phyloP scores from a whole-genome alignment of 2,888 invertebrate species.

The Luperina nickerlii region DNA sequence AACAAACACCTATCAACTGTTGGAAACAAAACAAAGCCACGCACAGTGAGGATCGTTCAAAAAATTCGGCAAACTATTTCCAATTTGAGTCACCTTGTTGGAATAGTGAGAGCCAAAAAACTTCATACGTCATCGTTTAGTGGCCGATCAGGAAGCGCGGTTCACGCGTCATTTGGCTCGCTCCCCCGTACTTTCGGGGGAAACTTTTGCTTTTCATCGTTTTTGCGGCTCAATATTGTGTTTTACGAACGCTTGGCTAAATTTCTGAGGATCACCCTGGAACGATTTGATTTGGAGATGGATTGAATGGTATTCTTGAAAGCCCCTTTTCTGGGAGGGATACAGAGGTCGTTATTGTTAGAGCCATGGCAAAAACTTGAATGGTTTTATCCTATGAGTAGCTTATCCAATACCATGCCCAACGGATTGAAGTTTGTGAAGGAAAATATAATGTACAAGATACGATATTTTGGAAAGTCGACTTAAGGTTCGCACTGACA shows the following conservation, averaged over 20 bases:
- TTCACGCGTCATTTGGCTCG: constrained; percentile 73
- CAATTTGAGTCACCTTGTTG: constrained; percentile 61
- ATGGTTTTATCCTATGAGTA: constrained; percentile 14
- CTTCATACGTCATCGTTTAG: constrained; percentile 74
- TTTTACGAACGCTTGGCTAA: constrained; percentile 65
- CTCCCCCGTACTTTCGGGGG: constrained; percentile 33
- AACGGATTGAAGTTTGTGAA: constrained; percentile 3
- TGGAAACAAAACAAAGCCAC: constrained; percentile 39
- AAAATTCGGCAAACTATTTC: constrained; percentile 45
- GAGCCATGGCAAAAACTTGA: constrained; percentile 15
- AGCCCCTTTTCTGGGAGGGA: constrained; percentile 42
- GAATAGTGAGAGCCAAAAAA: constrained; percentile 65
- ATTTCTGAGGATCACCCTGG: constrained; percentile 61
- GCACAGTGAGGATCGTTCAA: constrained; percentile 37
- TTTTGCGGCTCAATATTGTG: constrained; percentile 69
- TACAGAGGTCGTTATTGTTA: constrained; percentile 52
- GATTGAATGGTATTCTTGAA: constrained; percentile 59
- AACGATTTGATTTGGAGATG: constrained; percentile 64
- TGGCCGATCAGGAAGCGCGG: constrained; percentile 61
- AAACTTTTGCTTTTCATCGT: constrained; percentile 68
- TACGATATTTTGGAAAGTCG: not conserved
- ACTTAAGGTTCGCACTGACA: not conserved
- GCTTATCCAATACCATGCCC: not conserved
- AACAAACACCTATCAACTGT: constrained; percentile 46
- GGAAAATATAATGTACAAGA: not conserved